Percentiles rank a stretch among this genome's conserved stretches.
Evolutionary conservation across 2,113 vertebrate genomes (phyloP).

Genomic region (Phylloscopus trochilus): DNA sequence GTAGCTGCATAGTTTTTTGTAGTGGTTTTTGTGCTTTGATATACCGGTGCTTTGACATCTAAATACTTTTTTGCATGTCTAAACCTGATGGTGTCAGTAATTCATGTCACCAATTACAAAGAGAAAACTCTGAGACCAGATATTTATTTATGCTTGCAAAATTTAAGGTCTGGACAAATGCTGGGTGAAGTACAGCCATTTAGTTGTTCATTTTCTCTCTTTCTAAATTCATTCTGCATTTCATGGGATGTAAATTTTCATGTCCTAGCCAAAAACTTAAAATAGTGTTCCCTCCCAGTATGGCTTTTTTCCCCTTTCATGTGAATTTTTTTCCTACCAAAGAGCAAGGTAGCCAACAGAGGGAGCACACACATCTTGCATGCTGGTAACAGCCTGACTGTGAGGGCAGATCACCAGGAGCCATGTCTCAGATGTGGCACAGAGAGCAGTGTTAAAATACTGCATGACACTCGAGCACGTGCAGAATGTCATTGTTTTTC

Average conservation of each 20-base stretch:
- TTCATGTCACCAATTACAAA: background rate
- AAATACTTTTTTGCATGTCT: background rate
- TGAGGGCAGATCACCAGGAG: background rate
- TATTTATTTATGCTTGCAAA: background rate
- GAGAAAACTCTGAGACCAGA: background rate
- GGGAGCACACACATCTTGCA: conserved; percentile 14
- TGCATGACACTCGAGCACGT: background rate
- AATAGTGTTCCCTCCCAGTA: background rate
- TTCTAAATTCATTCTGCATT: background rate
- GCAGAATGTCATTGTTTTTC: background rate
- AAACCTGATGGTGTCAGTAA: background rate
- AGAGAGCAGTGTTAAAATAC: background rate
- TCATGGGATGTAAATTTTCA: background rate
- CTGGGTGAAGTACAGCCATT: background rate
- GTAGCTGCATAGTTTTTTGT: background rate
- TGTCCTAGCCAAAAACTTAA: background rate
- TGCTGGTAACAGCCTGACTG: background rate
- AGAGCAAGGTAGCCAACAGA: conserved; percentile 1
- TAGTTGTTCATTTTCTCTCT: background rate
- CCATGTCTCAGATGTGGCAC: background rate
- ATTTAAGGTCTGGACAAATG: background rate
- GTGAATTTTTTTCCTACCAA: background rate
- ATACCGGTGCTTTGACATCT: background rate
- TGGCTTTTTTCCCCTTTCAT: background rate
- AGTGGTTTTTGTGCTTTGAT: background rate